A percentile compares a stretch with the other conserved stretches of the same genome.
phyloP scores from a whole-genome alignment of 2,113 vertebrate genomes.

The Microcebus jonahi region DNA sequence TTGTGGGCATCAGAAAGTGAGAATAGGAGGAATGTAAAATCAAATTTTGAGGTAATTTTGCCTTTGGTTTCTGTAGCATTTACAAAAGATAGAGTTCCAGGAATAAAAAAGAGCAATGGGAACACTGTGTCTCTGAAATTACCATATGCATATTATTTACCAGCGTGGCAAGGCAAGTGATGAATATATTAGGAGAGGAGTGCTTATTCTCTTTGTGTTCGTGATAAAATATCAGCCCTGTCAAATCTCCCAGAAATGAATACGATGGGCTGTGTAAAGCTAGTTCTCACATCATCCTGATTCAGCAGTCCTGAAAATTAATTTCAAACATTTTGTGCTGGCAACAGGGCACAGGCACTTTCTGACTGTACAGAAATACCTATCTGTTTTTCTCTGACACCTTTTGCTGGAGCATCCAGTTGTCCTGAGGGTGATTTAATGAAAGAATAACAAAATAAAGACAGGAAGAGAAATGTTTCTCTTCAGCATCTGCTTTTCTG shows the following conservation, averaged over 20 bases:
- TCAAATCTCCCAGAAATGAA: background rate
- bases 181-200: conserved; percentile 50
- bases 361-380: conserved; percentile 1
- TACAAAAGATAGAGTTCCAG: conserved; percentile 56
- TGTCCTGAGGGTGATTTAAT: conserved; percentile 7
- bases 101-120: conserved; percentile 58
- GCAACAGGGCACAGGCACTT: background rate
- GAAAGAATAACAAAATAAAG: background rate
- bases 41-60: conserved; percentile 39
- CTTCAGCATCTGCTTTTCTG: background rate
- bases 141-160: conserved; percentile 71
- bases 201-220: background rate
- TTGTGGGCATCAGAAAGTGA: background rate
- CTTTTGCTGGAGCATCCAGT: background rate
- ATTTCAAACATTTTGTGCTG: conserved; percentile 49
- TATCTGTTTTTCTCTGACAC: background rate
- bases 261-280: background rate
- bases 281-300: background rate
- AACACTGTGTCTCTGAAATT: conserved; percentile 64
- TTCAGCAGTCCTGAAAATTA: conserved; percentile 24
- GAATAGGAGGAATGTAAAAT: conserved; percentile 25
- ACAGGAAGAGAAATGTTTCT: background rate
- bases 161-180: conserved; percentile 29
- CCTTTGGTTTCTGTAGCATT: conserved; percentile 55
- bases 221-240: conserved; percentile 15